These are phyloP conservation scores for Agrilus planipennis DNA, from an alignment of 1,140 invertebrate species.

Conservation along the genomic window DNA sequence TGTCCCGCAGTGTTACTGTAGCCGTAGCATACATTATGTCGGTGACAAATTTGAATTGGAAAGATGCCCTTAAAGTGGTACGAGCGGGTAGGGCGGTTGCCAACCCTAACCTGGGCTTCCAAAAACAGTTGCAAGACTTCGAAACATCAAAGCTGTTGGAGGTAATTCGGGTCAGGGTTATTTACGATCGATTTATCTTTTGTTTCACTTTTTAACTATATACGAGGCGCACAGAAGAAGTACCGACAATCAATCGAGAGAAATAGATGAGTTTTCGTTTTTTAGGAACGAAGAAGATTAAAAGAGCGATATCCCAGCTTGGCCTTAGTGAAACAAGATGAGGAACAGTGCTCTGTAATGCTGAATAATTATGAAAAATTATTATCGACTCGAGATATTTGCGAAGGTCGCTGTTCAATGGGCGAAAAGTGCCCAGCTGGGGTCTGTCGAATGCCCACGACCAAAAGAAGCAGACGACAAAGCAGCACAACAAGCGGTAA, in stretches of 20 bases:
- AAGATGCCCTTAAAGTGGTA: conserved; percentile 86
- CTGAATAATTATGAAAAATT: conserved; percentile 71
- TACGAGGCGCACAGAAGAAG: no score
- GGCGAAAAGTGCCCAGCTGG: conserved; percentile 76
- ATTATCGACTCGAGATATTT: conserved; percentile 62
- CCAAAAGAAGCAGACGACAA: conserved; percentile 41
- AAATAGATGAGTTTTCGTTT: no score
- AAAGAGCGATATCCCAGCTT: conserved; percentile 72
- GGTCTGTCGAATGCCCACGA: conserved; percentile 42
- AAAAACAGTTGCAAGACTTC: conserved; percentile 86
- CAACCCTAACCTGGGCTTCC: conserved; percentile 93
- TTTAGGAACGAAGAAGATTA: conserved; percentile 67
- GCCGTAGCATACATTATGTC: conserved; percentile 93
- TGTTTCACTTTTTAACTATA: no score
- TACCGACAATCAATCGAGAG: not conserved
- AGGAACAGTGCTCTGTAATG: conserved; percentile 60
- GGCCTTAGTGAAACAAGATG: conserved; percentile 59
- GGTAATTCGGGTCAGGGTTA: no score
- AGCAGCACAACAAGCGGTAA: no score
- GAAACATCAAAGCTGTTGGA: conserved; percentile 69
- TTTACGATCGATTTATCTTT: no score
- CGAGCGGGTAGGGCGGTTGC: conserved; percentile 79
- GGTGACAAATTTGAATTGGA: conserved; percentile 80
- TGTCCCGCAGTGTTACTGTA: conserved; percentile 91
- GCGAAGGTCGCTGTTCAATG: conserved; percentile 73